These are phyloP conservation scores for Gymnocypris eckloni DNA, from an alignment of 2,797 vertebrate species.

Conservation along the genomic window DNA sequence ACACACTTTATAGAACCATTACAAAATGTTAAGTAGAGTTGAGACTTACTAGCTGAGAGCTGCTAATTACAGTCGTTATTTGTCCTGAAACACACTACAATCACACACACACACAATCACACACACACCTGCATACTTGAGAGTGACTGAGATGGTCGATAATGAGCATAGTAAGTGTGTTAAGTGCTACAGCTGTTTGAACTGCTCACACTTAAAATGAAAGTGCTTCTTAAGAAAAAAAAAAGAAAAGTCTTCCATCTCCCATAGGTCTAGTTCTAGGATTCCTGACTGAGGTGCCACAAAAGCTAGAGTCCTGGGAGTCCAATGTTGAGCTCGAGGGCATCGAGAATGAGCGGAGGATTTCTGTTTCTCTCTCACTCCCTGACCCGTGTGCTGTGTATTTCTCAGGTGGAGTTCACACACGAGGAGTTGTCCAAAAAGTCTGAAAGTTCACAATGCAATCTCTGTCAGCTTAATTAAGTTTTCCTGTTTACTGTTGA, in stretches of 20 bases:
- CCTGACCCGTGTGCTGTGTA: neutral
- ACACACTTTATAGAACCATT: neutral
- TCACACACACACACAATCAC: slow-evolving; percentile 11
- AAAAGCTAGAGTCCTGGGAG: neutral
- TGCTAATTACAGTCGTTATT: neutral
- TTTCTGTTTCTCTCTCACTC: neutral
- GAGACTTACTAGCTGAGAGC: neutral
- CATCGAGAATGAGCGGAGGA: neutral
- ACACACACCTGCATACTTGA: neutral
- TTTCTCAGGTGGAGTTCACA: neutral
- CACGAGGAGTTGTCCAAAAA: neutral
- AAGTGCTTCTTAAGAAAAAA: neutral
- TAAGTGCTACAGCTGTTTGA: neutral
- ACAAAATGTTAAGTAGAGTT: neutral
- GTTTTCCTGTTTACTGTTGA: neutral
- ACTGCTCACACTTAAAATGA: neutral
- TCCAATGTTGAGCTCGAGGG: neutral
- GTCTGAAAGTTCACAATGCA: neutral
- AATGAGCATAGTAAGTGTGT: slow-evolving; percentile 4
- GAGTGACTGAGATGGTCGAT: neutral
- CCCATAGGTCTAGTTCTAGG: neutral
- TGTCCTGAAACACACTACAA: neutral
- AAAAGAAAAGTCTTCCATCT: neutral
- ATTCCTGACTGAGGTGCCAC: neutral
- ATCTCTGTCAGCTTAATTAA: neutral